phyloP scores from a whole-genome alignment of 2,113 vertebrate species.

The Zosterops japonicus region DNA sequence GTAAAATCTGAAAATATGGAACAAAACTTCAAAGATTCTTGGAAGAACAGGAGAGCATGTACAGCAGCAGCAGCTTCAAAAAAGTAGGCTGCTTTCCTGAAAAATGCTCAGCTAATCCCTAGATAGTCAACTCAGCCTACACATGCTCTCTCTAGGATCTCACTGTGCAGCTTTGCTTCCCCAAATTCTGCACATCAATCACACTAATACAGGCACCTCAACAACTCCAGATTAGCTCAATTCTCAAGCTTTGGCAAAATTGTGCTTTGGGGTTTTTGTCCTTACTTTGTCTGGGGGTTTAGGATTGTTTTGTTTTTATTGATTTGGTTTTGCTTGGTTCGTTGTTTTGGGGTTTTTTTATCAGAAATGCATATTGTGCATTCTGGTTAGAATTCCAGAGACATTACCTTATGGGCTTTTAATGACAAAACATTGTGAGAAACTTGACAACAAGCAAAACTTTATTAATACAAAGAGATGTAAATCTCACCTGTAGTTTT shows the following conservation, averaged over 20 bases:
- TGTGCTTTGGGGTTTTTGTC: neutral
- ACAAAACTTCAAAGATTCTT: neutral
- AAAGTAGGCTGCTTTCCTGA: neutral
- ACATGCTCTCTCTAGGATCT: neutral
- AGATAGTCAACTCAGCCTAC: neutral
- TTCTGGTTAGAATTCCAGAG: neutral
- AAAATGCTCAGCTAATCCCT: neutral
- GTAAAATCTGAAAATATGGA: neutral
- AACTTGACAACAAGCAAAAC: neutral
- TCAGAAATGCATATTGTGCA: neutral
- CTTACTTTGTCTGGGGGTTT: neutral
- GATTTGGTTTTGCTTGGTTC: neutral
- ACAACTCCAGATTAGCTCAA: neutral
- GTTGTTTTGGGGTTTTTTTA: neutral
- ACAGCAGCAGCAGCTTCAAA: neutral
- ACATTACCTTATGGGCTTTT: neutral
- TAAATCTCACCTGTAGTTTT: conserved; percentile 87
- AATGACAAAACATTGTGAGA: neutral
- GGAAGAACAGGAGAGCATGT: neutral
- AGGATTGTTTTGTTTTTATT: neutral
- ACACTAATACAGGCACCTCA: neutral
- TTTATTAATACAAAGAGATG: neutral
- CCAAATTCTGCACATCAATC: neutral
- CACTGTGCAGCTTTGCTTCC: neutral
- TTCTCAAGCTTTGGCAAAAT: neutral